These are phyloP conservation scores for Pelmatolapia mariae DNA, from an alignment of 2,113 vertebrate species.

Conservation along the genomic window DNA sequence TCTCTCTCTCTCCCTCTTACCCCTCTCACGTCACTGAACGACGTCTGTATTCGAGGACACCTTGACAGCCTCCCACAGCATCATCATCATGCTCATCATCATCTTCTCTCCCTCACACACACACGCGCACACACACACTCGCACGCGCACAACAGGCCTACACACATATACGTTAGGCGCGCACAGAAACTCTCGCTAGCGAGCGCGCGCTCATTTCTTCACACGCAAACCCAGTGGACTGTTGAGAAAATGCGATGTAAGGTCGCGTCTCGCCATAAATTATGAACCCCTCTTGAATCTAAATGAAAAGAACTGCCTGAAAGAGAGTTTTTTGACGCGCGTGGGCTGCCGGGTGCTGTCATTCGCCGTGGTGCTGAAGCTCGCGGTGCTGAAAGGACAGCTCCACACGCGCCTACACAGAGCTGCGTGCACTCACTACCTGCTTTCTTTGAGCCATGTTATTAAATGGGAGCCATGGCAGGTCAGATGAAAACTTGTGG, in stretches of 20 bases:
- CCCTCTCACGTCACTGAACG: slow-evolving; percentile 59
- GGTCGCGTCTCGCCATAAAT: slow-evolving; percentile 27
- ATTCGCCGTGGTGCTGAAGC: slow-evolving; percentile 57
- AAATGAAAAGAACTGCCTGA: not conserved
- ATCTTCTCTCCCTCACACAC: slow-evolving; percentile 4
- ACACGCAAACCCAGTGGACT: not conserved
- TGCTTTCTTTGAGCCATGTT: slow-evolving; percentile 14
- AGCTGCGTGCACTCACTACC: not conserved
- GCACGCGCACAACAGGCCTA: not conserved
- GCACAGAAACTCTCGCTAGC: not conserved
- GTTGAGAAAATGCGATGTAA: slow-evolving; percentile 17
- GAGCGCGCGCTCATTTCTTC: not conserved
- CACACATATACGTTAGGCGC: not conserved
- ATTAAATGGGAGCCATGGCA: slow-evolving; percentile 3
- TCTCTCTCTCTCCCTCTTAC: slow-evolving; percentile 13
- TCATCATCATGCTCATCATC: slow-evolving; percentile 50
- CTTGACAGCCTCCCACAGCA: slow-evolving; percentile 68
- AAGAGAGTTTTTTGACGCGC: slow-evolving; percentile 9
- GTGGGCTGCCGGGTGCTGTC: slow-evolving; percentile 54
- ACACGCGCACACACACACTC: not conserved
- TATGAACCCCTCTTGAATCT: slow-evolving; percentile 13
- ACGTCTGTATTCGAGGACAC: slow-evolving; percentile 73
- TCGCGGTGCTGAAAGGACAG: slow-evolving; percentile 76
- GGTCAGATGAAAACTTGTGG: slow-evolving; percentile 16
- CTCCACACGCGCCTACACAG: slow-evolving; percentile 56